phyloP scores from a whole-genome alignment of 2,797 vertebrate species.

The Lepilemur septentrionalis region DNA sequence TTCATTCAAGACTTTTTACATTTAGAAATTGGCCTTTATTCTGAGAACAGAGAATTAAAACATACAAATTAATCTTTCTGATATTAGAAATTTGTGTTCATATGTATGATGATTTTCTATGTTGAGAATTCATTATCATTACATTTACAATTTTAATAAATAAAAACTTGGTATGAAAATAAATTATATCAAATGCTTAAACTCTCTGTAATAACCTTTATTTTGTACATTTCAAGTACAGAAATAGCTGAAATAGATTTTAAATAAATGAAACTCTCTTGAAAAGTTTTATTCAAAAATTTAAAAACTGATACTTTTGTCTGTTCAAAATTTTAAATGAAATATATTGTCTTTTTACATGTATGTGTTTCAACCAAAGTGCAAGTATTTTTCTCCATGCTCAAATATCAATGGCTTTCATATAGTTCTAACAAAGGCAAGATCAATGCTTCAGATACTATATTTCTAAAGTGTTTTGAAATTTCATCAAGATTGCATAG shows the following conservation, averaged over 20 bases:
- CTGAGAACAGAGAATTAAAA: background rate
- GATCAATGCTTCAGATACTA: background rate
- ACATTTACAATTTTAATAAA: constrained; percentile 14
- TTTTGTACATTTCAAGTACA: background rate
- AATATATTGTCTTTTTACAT: background rate
- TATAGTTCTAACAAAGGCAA: background rate
- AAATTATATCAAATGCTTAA: background rate
- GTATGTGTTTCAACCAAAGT: background rate
- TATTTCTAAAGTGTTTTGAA: background rate
- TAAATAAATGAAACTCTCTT: background rate
- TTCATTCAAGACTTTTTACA: background rate
- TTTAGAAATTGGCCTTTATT: background rate
- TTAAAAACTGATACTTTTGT: background rate
- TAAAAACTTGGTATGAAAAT: constrained; percentile 35
- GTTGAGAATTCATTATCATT: background rate
- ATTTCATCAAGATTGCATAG: background rate
- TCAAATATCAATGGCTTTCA: background rate
- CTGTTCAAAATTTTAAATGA: background rate
- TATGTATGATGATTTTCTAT: background rate
- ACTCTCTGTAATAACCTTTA: background rate
- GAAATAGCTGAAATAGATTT: constrained; percentile 2
- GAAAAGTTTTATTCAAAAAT: background rate
- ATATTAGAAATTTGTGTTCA: background rate
- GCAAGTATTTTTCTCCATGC: background rate
- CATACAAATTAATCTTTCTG: background rate